Conservation (phyloP, 1,140 invertebrate genomes). For the Ceratitis capitata region DNA sequence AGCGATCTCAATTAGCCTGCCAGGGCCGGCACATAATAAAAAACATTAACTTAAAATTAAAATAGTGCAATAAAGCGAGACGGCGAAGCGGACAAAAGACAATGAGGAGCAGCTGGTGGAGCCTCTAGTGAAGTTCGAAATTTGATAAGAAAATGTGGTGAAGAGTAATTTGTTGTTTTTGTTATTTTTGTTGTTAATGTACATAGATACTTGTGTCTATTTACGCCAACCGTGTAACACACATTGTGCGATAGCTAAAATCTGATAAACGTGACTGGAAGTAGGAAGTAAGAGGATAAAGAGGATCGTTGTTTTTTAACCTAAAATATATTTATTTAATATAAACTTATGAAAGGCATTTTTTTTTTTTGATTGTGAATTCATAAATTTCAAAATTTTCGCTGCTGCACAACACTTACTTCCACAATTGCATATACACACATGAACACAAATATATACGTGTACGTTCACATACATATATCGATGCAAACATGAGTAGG, state of each 20-base stretch:
- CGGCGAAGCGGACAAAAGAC: not conserved
- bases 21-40: not conserved
- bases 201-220: not conserved
- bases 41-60: too few relatives aligned
- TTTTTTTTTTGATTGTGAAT: too few relatives aligned
- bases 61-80: not conserved
- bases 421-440: not conserved
- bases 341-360: too few relatives aligned
- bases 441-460: not conserved
- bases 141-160: not conserved
- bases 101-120: too few relatives aligned
- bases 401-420: not conserved
- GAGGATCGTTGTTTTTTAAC: too few relatives aligned
- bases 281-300: too few relatives aligned
- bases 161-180: not conserved
- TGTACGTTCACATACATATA: not conserved
- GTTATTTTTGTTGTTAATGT: not conserved
- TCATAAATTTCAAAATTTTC: not conserved
- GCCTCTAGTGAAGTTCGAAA: not conserved
- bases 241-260: too few relatives aligned
- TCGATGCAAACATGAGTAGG: not conserved
- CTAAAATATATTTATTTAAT: too few relatives aligned
- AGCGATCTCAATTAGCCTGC: not conserved
- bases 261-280: too few relatives aligned
- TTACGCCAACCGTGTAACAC: not conserved